phyloP scores from a whole-genome alignment of 2,113 vertebrate species.

The Sylvilagus bachmani region DNA sequence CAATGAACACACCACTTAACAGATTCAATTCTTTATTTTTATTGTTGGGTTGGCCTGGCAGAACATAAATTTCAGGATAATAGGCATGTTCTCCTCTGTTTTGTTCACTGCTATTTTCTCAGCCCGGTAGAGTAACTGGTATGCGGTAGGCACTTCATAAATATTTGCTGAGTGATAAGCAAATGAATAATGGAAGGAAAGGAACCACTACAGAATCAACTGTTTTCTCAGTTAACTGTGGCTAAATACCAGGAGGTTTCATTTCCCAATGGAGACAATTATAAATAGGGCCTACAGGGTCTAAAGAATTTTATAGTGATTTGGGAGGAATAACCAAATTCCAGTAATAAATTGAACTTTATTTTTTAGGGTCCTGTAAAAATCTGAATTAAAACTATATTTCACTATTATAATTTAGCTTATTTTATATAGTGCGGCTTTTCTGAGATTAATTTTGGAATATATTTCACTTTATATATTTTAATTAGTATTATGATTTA shows the following conservation, averaged over 20 bases:
- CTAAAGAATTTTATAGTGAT: slow-evolving; percentile 48
- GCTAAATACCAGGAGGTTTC: slow-evolving; percentile 38
- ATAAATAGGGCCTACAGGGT: neutral
- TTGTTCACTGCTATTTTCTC: slow-evolving; percentile 33
- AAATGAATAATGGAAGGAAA: slow-evolving; percentile 49
- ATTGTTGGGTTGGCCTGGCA: slow-evolving; percentile 20
- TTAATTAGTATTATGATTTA: slow-evolving; percentile 86
- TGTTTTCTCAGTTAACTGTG: slow-evolving; percentile 60
- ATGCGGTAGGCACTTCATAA: slow-evolving; percentile 11
- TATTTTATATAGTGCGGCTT: slow-evolving; percentile 62
- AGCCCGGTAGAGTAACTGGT: slow-evolving; percentile 27
- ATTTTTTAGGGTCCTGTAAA: slow-evolving; percentile 35
- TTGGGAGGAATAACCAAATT: slow-evolving; percentile 54
- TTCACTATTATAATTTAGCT: slow-evolving; percentile 36
- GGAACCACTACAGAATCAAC: neutral
- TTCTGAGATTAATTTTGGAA: slow-evolving; percentile 61
- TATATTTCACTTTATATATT: slow-evolving; percentile 46
- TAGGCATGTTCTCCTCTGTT: slow-evolving; percentile 33
- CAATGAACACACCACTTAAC: neutral
- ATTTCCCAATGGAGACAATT: slow-evolving; percentile 67
- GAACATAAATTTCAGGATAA: neutral
- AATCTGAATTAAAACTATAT: slow-evolving; percentile 63
- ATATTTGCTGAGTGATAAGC: slow-evolving; percentile 11
- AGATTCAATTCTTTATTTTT: slow-evolving; percentile 39
- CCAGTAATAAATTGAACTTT: slow-evolving; percentile 59